Base-by-base conservation (phyloP, 2,888 invertebrate genomes). In the Apamea monoglypha region DNA sequence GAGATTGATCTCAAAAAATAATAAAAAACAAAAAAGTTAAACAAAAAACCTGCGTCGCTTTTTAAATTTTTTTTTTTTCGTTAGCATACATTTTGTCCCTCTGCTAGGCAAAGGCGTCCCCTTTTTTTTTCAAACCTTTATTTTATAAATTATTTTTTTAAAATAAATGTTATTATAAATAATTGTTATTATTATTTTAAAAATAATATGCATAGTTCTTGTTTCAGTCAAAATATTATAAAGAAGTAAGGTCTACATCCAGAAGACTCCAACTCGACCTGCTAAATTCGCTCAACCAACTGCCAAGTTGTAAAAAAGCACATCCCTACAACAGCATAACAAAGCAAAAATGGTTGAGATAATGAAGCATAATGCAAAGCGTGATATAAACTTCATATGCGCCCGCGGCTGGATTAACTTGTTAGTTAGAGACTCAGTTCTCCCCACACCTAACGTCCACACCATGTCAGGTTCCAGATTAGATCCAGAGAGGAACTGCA, bases 311-410 rank as follows among this genome's bases (percentile, higher is more conserved):
- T 10, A 25, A 29, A 3, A 53, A 44, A 53, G 73, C 86, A 74
- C 94, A 95, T 66, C 95, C 95, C 94, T 96, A 83, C 75, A 56
- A 77, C 83, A 90, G 90, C 92, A 94, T 91, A 95, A 95, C 95
- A 95, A 95, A 95, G 95, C 95, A 96, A 96, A 96, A 96, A 95
- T 95, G 94, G 92, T 94, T 82, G 90, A 95, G 94, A 95, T 96
- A 96, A 96, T 96, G 95, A 96, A 96, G 93, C 95, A 95, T 96
- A 96, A 95, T 95, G 94, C 96, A 95, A 95, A 94, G 92, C 95
- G 95, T 94, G 95, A 96, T 96, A 96, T 95, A 94, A 96, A 95
- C 94, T 95, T 94, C 93, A 95, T 94, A 94, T 91, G 91, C 84
- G 95, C 96, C 95, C 78, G 91, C 80, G 95, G 96, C 95, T 92